A percentile compares a stretch with the other conserved stretches of the same genome.
Evolutionary conservation across 1,140 invertebrate species (phyloP).

Genomic region (Belonocnema kinseyi): DNA sequence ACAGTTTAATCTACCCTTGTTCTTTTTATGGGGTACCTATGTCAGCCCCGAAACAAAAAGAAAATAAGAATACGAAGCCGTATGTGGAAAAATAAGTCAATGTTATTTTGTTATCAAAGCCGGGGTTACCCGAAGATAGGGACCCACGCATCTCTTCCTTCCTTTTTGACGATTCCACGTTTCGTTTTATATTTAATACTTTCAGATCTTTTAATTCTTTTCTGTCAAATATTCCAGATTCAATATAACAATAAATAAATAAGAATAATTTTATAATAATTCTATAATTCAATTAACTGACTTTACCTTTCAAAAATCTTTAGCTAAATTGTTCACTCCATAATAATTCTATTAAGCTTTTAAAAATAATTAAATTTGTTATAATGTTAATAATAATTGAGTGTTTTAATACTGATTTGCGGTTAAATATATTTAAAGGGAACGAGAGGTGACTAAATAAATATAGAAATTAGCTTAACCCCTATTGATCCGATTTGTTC

Average conservation of each 20-base stretch:
- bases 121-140: slow-evolving; percentile 52
- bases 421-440: slow-evolving; percentile 1
- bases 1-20: too few relatives aligned
- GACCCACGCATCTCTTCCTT: slow-evolving; percentile 61
- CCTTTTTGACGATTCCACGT: slow-evolving; percentile 49
- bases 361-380: too few relatives aligned
- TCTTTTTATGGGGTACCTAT: background rate
- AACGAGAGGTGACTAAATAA: slow-evolving; percentile 30
- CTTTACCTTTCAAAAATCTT: too few relatives aligned
- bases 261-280: background rate
- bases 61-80: background rate
- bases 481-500: slow-evolving; percentile 3
- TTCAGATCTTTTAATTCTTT: background rate
- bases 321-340: too few relatives aligned
- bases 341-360: too few relatives aligned
- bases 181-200: slow-evolving; percentile 33
- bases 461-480: slow-evolving; percentile 1
- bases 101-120: slow-evolving; percentile 54
- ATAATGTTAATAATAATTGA: background rate
- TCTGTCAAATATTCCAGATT: slow-evolving; percentile 1
- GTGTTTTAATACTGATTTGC: background rate
- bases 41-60: background rate
- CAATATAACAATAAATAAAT: background rate
- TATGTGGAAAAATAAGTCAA: slow-evolving; percentile 48
- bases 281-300: background rate